Conservation (phyloP, 2,797 vertebrate genomes). For the Pteronotus mesoamericanus region DNA sequence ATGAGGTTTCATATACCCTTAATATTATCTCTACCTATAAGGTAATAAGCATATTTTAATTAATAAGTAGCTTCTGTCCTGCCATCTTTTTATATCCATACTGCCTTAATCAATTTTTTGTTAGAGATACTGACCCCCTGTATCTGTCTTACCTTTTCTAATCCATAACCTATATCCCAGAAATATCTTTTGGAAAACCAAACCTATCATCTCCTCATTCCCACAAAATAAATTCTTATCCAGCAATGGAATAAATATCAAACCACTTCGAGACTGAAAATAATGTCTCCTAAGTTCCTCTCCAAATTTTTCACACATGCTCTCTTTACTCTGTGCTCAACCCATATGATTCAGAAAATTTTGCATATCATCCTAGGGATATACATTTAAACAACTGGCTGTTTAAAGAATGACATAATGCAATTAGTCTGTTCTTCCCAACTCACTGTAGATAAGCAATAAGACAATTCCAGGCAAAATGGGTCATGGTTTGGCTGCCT, state of each 20-base stretch:
- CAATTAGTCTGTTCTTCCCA: not conserved
- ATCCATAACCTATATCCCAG: not conserved
- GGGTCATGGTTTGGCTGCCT: not conserved
- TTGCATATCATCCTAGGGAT: not conserved
- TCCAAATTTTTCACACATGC: not conserved
- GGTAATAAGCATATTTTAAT: not conserved
- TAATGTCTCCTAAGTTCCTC: not conserved
- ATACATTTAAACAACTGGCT: not conserved
- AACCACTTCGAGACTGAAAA: not conserved
- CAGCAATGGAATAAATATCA: not conserved
- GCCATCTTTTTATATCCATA: not conserved
- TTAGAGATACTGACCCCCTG: not conserved
- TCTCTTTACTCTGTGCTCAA: not conserved
- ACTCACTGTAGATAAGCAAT: not conserved
- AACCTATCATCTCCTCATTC: not conserved
- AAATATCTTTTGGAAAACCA: not conserved
- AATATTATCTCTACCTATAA: not conserved
- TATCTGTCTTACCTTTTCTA: not conserved
- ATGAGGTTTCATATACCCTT: not conserved
- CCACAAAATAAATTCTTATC: not conserved
- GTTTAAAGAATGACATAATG: not conserved
- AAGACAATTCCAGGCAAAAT: not conserved
- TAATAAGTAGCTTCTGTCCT: not conserved
- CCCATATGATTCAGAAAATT: not conserved
- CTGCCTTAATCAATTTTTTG: not conserved